Base-by-base conservation (phyloP, 2,888 invertebrate genomes). In the Adela reaumurella region DNA sequence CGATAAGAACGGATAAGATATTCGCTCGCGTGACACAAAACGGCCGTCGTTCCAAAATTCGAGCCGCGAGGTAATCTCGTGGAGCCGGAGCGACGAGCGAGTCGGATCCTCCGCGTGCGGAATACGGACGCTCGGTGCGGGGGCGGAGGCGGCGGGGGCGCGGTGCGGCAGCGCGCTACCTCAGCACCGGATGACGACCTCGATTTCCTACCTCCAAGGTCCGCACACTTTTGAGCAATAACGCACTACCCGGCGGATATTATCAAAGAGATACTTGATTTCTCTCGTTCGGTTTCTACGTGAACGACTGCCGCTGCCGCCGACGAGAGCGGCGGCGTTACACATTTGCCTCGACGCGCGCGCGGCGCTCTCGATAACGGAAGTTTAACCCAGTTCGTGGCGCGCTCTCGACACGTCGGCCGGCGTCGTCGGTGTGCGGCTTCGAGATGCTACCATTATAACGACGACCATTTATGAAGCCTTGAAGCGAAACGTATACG, bases 131-230 rank as follows among this genome's bases (percentile, higher is more conserved):
- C 8, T 24, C 24, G 4, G 8, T 24, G 8, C 24, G 5, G 4
- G 24, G 24, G 8, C 8, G 24, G 24, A 24, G 24, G 4, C 24
- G 8, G 14, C 17, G 28, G 46, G 19, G 45, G 29, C 42, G 52
- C 53, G 57, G 57, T 55, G 55, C 55, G 53, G 53, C 54, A 56
- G 54, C 53, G 54, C 56, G 56, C 61, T 71, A 71, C 71, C 71
- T 71, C 70, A 61, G 43, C 41, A 14, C 46, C 49, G 20, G 45
- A 29, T 28, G 46, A 46, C 62, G 61, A 61, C 67, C 64, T 67
- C 65, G 65, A 62, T 67, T 68, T 65, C 63, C 64, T 65, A 35
- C 63, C 65, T 64, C 61, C 66, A 68, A 72, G 67, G 68, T 62
- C 61, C 60, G 58, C 60, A 24, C 35, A 35, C 35, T 35, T n/a